phyloP scores from a whole-genome alignment of 23 tunicate species.

The Ciona savignyi region DNA sequence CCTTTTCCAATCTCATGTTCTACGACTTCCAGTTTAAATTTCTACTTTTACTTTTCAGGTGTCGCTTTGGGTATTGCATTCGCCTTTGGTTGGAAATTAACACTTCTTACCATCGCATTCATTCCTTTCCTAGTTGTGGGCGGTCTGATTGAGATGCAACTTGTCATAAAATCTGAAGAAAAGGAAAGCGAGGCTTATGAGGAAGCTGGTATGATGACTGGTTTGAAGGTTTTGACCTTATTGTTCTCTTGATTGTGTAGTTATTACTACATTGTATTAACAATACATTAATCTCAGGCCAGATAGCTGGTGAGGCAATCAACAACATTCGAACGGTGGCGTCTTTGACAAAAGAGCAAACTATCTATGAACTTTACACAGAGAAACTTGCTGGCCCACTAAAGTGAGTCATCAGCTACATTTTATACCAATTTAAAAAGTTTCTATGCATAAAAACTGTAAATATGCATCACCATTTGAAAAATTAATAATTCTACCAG shows the following conservation, averaged over 20 bases:
- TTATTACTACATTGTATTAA: too few relatives aligned
- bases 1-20: too few relatives aligned
- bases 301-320: conserved; percentile 69
- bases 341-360: conserved; percentile 61
- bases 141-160: conserved; percentile 59
- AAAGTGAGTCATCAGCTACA: conserved; percentile 19
- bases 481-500: too few relatives aligned
- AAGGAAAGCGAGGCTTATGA: conserved; percentile 60
- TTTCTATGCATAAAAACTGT: too few relatives aligned
- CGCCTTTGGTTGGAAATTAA: conserved; percentile 79
- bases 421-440: too few relatives aligned
- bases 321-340: conserved; percentile 90
- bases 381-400: conserved; percentile 36
- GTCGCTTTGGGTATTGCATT: conserved; percentile 92
- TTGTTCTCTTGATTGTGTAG: too few relatives aligned
- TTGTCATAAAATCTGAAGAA: conserved; percentile 56
- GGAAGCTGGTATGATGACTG: conserved; percentile 62
- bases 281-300: conserved; percentile 23
- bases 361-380: conserved; percentile 24
- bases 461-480: too few relatives aligned
- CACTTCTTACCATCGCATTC: conserved; percentile 71
- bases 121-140: conserved; percentile 79
- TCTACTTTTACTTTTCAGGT: conserved; percentile 78
- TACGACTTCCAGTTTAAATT: too few relatives aligned
- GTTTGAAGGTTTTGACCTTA: too few relatives aligned